Evolutionary conservation across 2,113 vertebrate species (phyloP).

Genomic region (Herpailurus yagouaroundi): DNA sequence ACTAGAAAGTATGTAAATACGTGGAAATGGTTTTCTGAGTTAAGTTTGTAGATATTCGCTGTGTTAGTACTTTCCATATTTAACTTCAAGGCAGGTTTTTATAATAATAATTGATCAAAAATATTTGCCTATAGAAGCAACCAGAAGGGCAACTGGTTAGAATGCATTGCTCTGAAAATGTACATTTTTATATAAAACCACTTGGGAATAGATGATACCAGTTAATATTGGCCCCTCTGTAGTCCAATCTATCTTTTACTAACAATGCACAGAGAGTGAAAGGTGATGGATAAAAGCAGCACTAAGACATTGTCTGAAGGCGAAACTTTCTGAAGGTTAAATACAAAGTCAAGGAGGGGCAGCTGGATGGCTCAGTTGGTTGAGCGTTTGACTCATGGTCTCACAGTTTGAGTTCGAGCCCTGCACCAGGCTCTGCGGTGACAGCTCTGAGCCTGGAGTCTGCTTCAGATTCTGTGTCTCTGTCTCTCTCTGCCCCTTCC

Average conservation of each 20-base stretch:
- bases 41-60: not conserved
- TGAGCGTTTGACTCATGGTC: too few species aligned
- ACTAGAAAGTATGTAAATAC: not conserved
- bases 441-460: too few species aligned
- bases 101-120: not conserved
- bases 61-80: not conserved
- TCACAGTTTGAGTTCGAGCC: too few species aligned
- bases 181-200: not conserved
- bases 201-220: not conserved
- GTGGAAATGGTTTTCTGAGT: not conserved
- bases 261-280: not conserved
- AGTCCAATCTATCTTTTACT: not conserved
- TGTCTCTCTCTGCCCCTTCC: too few species aligned
- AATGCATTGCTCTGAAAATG: not conserved
- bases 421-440: too few species aligned
- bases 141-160: not conserved
- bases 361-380: too few species aligned
- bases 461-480: too few species aligned
- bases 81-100: not conserved
- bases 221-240: not conserved
- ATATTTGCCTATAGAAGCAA: not conserved
- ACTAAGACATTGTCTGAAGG: not conserved
- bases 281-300: not conserved
- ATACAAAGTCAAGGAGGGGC: not conserved
- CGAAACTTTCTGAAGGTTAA: not conserved